phyloP scores from a whole-genome alignment of 1,140 invertebrate species.

The Meteorus sp. region DNA sequence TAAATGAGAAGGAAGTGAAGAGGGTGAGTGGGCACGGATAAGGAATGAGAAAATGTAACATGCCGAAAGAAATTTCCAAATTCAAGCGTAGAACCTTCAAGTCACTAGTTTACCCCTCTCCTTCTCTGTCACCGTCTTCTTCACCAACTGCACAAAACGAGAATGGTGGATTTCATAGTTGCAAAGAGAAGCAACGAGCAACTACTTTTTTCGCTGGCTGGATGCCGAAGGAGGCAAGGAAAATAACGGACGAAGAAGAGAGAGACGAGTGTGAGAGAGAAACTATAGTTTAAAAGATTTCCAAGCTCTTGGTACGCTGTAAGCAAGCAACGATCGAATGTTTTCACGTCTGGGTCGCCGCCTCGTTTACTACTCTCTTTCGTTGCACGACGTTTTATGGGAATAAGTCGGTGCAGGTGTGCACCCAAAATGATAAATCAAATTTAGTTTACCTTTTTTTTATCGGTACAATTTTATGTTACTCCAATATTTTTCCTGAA shows the following conservation, averaged over 20 bases:
- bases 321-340: slow-evolving; percentile 1
- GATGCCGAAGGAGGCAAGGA: slow-evolving; percentile 13
- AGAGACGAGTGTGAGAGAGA: slow-evolving; percentile 38
- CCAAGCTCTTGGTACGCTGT: background rate
- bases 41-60: too few relatives aligned
- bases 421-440: background rate
- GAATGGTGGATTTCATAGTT: too few relatives aligned
- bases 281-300: too few relatives aligned
- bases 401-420: slow-evolving; percentile 6
- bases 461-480: background rate
- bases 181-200: too few relatives aligned
- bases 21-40: too few relatives aligned
- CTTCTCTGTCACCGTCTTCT: too few relatives aligned
- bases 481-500: background rate
- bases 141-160: too few relatives aligned
- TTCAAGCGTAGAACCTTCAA: too few relatives aligned
- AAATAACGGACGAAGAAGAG: too few relatives aligned
- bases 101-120: too few relatives aligned
- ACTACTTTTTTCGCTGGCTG: slow-evolving; percentile 3
- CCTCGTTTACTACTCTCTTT: slow-evolving; percentile 3
- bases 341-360: background rate
- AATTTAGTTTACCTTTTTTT: background rate
- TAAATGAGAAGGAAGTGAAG: too few relatives aligned
- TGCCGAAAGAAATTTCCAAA: too few relatives aligned
- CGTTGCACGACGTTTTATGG: background rate